These are phyloP conservation scores for Anableps anableps DNA, from an alignment of 2,797 vertebrate species.

Conservation along the genomic window DNA sequence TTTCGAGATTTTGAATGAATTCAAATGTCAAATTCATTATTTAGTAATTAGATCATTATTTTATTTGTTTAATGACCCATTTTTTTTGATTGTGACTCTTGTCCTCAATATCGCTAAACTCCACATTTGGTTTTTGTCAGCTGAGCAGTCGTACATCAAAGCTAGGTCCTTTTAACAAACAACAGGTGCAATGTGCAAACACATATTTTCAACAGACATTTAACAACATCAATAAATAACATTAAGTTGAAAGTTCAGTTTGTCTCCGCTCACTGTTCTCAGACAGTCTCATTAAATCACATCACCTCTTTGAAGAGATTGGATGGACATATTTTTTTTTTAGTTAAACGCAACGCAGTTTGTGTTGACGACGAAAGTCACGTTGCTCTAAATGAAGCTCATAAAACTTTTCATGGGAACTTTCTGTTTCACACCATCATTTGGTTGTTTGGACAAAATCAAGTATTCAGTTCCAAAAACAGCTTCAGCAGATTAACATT, in stretches of 20 bases:
- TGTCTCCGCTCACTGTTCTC: background rate
- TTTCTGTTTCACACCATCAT: conserved; percentile 15
- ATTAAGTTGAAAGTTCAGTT: conserved; percentile 22
- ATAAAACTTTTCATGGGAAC: conserved; percentile 15
- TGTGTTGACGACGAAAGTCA: conserved; percentile 22
- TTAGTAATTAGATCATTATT: background rate
- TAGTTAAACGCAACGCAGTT: conserved; percentile 25
- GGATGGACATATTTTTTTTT: conserved; percentile 20
- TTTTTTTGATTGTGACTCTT: conserved; percentile 5
- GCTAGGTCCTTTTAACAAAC: conserved; percentile 29
- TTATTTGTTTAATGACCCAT: background rate
- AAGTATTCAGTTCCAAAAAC: conserved; percentile 26
- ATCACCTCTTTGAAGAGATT: conserved; percentile 28
- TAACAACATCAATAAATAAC: conserved; percentile 55
- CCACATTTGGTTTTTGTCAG: conserved; percentile 18
- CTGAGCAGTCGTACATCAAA: conserved; percentile 59
- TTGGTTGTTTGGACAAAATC: conserved; percentile 44
- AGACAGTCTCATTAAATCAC: conserved; percentile 23
- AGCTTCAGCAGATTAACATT: conserved; percentile 18
- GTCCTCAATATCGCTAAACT: conserved; percentile 10
- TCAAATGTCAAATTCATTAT: background rate
- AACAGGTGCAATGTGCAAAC: conserved; percentile 29
- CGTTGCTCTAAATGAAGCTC: conserved; percentile 23
- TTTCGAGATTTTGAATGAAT: background rate
- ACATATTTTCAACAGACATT: conserved; percentile 12